Base-by-base conservation (phyloP, 2,888 invertebrate genomes). In the Microplitis deprimator region DNA sequence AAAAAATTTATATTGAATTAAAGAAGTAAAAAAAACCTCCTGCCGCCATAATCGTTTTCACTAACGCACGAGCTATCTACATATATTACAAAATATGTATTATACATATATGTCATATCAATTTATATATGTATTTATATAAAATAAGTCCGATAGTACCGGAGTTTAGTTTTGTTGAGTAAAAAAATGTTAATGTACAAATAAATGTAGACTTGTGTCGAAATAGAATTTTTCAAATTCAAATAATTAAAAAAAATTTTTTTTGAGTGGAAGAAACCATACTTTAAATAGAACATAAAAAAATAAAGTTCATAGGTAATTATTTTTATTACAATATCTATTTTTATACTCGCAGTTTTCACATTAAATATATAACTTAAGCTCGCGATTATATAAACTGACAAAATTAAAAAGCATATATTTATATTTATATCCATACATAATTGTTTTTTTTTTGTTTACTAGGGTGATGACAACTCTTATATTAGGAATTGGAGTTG, bases 401-500 rank as follows among this genome's bases (percentile, higher is more conserved):
- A 8, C 50, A 8, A 50, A 50, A 3, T 50, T 50, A 1, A 13
- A 50, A 3, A 50, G 8, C 13, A 50, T 50, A 13, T 50, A 13
- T 50, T 50, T 50, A 13, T 50, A 50, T 13, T 29, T 29, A 29
- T 29, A 29, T 4, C 29, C 4, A 50, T 5, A 50, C 50, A 50
- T 50, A 50, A 29, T 4, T 50, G 10, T 10, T 50, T 50, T 50
- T 50, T 50, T 50, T 50, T 50, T 50, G 8, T 50, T 5, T 72
- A 20, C 29, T 29, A 65, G 50, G 84, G 86, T 84, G 75, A 90
- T 90, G 90, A 88, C 89, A 83, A 86, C 88, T 79, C 84, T 89
- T 77, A 84, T 90, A 78, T 87, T 91, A 82, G 90, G 91, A 76
- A 91, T 94, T 84, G 94, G 94, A 85, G 90, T 93, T 81, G 94